A percentile compares a stretch with the other conserved stretches of the same genome.
Evolutionary conservation across 2,797 vertebrate species (phyloP).

Genomic region (Micrastur ruficollis): DNA sequence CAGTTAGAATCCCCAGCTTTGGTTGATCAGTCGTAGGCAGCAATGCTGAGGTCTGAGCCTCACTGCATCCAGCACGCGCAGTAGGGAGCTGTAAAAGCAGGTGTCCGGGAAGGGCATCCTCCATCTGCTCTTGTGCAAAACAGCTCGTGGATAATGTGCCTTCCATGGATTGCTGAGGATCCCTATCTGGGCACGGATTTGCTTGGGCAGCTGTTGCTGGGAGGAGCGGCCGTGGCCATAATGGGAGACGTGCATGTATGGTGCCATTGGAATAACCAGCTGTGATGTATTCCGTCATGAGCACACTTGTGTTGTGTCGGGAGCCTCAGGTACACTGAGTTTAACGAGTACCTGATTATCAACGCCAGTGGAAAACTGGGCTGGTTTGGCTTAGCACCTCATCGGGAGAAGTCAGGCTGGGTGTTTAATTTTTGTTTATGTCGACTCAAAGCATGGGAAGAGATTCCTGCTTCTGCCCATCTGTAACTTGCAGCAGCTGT

Average conservation of each 20-base stretch:
- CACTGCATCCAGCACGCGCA: background rate
- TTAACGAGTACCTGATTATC: background rate
- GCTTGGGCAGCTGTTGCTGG: background rate
- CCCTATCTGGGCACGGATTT: background rate
- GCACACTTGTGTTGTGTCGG: rapidly evolving
- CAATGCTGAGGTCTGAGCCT: background rate
- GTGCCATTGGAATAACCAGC: rapidly evolving
- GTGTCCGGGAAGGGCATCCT: background rate
- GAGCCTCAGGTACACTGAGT: background rate
- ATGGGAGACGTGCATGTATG: rapidly evolving
- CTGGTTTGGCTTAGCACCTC: background rate
- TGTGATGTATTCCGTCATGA: rapidly evolving
- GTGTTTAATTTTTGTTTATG: rapidly evolving
- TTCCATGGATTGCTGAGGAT: rapidly evolving
- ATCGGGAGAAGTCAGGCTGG: rapidly evolving
- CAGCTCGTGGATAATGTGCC: background rate
- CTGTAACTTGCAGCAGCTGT: background rate
- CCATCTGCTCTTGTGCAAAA: background rate
- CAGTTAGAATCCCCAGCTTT: background rate
- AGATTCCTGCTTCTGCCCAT: background rate
- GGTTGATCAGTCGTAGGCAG: rapidly evolving
- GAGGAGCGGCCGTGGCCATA: rapidly evolving
- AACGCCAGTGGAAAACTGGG: background rate
- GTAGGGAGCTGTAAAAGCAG: background rate
- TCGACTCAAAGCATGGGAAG: background rate